Percentiles rank a stretch among this genome's conserved stretches.
Conservation (phyloP, 2,888 invertebrate species). For the Auanema freiburgensis region DNA sequence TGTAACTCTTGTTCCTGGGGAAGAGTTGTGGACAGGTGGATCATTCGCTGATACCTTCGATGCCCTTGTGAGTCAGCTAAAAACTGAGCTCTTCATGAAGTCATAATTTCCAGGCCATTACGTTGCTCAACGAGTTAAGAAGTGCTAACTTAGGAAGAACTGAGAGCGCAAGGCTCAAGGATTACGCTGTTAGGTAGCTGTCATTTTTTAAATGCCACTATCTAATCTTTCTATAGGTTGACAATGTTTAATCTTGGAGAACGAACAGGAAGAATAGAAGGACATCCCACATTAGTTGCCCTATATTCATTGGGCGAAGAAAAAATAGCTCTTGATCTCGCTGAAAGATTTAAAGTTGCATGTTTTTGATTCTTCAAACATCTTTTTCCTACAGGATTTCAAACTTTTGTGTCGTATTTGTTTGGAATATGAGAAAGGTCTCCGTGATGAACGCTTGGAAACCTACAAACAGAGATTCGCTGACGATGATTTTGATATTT, state of each 20-base stretch:
- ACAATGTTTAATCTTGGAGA: conserved; percentile 11
- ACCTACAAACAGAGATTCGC: conserved; percentile 1
- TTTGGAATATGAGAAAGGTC: neutral
- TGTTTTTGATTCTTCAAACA: too few relatives aligned
- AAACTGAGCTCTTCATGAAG: neutral
- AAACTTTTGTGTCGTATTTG: conserved; percentile 13
- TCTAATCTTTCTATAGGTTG: conserved; percentile 2
- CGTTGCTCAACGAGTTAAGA: neutral
- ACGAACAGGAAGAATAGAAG: neutral
- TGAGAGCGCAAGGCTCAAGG: neutral
- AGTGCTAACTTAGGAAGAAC: neutral
- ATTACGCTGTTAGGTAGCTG: neutral
- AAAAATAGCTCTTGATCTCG: conserved; percentile 8
- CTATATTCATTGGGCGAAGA: conserved; percentile 8
- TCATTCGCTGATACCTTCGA: too few relatives aligned
- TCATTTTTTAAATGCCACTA: neutral
- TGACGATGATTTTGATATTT: neutral
- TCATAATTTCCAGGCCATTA: neutral
- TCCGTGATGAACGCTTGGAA: neutral
- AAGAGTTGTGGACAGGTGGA: too few relatives aligned
- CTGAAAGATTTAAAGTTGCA: conserved; percentile 8
- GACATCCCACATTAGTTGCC: conserved; percentile 7
- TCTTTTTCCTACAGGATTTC: conserved; percentile 19
- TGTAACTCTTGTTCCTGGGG: too few relatives aligned
- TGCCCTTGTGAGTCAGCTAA: too few relatives aligned